phyloP scores from a whole-genome alignment of 2,888 invertebrate genomes.

The Apotomis turbidana region DNA sequence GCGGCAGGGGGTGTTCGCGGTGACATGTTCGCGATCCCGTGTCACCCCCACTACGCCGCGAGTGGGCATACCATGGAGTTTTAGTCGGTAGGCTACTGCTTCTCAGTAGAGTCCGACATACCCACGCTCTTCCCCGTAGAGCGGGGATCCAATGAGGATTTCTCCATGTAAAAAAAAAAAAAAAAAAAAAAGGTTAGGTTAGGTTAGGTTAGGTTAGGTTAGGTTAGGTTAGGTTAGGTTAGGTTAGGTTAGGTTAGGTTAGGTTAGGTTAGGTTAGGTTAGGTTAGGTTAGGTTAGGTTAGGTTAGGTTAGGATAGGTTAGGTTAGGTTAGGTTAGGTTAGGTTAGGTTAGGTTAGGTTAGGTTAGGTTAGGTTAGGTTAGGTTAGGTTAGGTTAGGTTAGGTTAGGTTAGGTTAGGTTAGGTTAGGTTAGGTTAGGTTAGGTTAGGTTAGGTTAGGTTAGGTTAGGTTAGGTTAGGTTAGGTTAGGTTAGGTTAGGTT shows the following conservation, averaged over 20 bases:
- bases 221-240: constrained; percentile 14
- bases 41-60: no score
- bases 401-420: constrained; percentile 31
- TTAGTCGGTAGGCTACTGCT: no score
- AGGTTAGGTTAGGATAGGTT: constrained; percentile 17
- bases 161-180: no score
- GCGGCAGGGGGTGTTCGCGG: no score
- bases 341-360: constrained; percentile 25
- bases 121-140: no score
- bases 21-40: no score
- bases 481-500: constrained; percentile 31
- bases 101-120: no score
- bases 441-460: constrained; percentile 31
- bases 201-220: constrained; percentile 1
- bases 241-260: constrained; percentile 19
- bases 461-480: constrained; percentile 31
- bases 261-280: constrained; percentile 16
- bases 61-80: no score
- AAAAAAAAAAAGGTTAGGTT: neutral
- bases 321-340: constrained; percentile 16
- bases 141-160: no score
- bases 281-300: constrained; percentile 16
- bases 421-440: constrained; percentile 31
- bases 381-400: constrained; percentile 31
- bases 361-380: constrained; percentile 31